Percentiles rank a stretch among this genome's conserved stretches.
Conservation (phyloP, 2,888 invertebrate species). For the Troilus luridus region DNA sequence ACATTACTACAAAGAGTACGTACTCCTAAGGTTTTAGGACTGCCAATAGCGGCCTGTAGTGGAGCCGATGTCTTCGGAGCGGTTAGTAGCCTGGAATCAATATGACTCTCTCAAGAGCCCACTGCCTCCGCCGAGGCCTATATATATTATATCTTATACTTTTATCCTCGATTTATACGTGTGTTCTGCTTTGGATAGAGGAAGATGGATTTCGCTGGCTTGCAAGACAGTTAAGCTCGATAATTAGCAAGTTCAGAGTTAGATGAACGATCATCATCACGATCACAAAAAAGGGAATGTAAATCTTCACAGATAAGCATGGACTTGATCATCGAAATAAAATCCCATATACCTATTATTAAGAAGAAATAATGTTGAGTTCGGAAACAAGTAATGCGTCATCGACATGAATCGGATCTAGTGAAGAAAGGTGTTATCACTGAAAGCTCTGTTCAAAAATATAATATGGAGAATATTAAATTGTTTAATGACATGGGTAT, state of each 20-base stretch:
- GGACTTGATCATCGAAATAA: not conserved
- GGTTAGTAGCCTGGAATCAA: conserved; percentile 62
- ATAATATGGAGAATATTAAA: no score
- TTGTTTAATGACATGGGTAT: no score
- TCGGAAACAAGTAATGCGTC: not conserved
- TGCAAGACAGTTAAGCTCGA: not conserved
- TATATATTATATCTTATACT: conserved; percentile 47
- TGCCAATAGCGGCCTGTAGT: conserved; percentile 54
- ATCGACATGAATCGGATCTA: not conserved
- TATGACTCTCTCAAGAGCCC: conserved; percentile 61
- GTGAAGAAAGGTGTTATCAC: not conserved
- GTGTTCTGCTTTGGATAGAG: not conserved
- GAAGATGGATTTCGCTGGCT: not conserved
- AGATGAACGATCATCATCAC: no score
- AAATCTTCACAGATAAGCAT: no score
- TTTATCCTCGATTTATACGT: not conserved
- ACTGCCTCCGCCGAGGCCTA: conserved; percentile 46
- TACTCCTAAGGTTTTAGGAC: not conserved
- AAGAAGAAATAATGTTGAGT: not conserved
- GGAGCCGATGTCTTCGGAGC: conserved; percentile 62
- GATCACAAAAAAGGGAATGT: not conserved
- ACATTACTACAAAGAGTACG: conserved; percentile 41
- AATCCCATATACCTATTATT: not conserved
- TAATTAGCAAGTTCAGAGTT: not conserved
- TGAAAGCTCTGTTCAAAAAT: not conserved